Percentiles rank a stretch among this genome's conserved stretches.
phyloP scores from a whole-genome alignment of 35 echinoderm and acorn worm genomes.

The Heliocidaris erythrogramma region DNA sequence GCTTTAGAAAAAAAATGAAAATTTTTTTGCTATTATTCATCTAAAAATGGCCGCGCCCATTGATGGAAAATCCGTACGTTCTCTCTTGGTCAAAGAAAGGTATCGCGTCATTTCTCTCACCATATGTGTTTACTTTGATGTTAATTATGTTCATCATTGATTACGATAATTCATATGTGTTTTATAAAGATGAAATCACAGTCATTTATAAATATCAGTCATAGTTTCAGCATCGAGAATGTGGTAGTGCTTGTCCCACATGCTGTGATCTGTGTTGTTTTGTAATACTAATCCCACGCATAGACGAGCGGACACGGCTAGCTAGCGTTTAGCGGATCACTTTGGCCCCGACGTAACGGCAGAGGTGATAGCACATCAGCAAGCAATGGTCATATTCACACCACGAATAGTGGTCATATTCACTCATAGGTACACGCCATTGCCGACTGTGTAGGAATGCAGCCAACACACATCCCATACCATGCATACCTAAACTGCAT shows the following conservation, averaged over 20 bases:
- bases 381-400: too few species aligned
- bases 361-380: too few species aligned
- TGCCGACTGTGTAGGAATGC: too few species aligned
- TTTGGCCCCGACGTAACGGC: too few species aligned
- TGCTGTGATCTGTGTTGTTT: background rate
- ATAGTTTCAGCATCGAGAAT: too few species aligned
- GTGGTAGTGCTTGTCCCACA: background rate
- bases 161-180: background rate
- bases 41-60: constrained; percentile 49
- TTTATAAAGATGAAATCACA: background rate
- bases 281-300: too few species aligned
- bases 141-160: background rate
- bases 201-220: background rate
- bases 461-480: too few species aligned
- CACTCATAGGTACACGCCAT: too few species aligned
- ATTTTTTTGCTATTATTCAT: background rate
- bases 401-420: too few species aligned
- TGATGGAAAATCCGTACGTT: background rate
- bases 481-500: too few species aligned
- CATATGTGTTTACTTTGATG: background rate
- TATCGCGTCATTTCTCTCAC: background rate
- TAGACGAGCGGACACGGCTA: too few species aligned
- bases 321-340: too few species aligned
- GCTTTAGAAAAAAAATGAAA: background rate
- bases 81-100: background rate